Conservation (phyloP, 2,888 invertebrate species). For the Phytoseiulus persimilis region DNA sequence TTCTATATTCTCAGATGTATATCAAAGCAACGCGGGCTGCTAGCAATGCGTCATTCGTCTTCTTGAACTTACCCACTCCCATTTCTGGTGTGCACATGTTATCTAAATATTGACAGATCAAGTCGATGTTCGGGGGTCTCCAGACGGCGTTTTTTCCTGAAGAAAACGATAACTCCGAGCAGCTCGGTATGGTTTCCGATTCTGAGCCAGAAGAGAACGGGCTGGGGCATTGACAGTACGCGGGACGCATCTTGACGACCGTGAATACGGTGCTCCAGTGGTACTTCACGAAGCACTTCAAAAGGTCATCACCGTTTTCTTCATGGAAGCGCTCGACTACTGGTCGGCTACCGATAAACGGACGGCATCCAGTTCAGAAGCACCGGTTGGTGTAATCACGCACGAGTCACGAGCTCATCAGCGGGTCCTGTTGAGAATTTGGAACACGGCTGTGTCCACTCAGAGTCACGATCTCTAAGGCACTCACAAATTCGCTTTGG, state of each 20-base stretch:
- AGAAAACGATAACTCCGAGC: slow-evolving; percentile 19
- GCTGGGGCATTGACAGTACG: neutral
- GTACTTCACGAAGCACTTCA: neutral
- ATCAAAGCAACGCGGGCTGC: neutral
- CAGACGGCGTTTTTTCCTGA: neutral
- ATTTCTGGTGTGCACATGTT: slow-evolving; percentile 29
- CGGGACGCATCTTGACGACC: neutral
- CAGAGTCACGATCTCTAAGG: neutral
- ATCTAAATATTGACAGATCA: slow-evolving; percentile 28
- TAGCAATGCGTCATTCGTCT: neutral
- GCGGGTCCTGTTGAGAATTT: neutral
- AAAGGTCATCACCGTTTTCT: neutral
- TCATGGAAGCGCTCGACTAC: neutral
- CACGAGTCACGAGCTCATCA: neutral
- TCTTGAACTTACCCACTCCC: slow-evolving; percentile 23
- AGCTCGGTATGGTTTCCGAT: neutral
- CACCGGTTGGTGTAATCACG: too few species aligned
- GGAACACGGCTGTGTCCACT: neutral
- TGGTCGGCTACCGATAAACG: neutral
- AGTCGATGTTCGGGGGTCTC: slow-evolving; percentile 17
- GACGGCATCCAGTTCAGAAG: neutral
- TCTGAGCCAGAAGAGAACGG: slow-evolving; percentile 16
- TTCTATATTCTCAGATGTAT: neutral
- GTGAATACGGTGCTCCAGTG: neutral
- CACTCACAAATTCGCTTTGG: neutral